These are phyloP conservation scores for Eulemur rubriventer DNA, from an alignment of 2,797 vertebrate species.

Conservation along the genomic window DNA sequence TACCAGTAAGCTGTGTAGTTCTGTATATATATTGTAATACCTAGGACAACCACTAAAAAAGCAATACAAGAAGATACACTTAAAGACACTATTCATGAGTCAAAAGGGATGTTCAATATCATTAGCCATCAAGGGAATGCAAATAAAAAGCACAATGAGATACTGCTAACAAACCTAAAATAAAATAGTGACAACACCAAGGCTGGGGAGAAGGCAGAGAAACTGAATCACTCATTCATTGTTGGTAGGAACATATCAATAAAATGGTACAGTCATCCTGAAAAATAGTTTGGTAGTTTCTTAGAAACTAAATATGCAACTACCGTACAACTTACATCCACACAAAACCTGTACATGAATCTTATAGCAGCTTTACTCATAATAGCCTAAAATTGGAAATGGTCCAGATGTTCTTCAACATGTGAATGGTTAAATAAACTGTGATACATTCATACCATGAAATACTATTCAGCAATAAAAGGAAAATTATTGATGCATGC, in stretches of 20 bases:
- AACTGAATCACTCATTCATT: neutral
- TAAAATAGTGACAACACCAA: neutral
- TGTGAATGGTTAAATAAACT: constrained; percentile 30
- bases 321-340: neutral
- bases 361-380: neutral
- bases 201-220: neutral
- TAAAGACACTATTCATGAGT: neutral
- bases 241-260: neutral
- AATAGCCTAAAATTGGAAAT: constrained; percentile 34
- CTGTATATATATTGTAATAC: neutral
- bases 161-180: neutral
- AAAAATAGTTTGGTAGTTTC: neutral
- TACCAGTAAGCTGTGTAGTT: neutral
- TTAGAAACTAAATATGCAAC: constrained; percentile 20
- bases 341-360: neutral
- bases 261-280: neutral
- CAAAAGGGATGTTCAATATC: neutral
- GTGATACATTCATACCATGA: neutral
- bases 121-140: neutral
- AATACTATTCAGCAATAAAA: constrained; percentile 2
- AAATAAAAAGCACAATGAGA: neutral
- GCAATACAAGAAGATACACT: neutral
- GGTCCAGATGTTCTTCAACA: neutral
- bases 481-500: neutral
- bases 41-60: neutral